Base-by-base conservation (phyloP, 2,888 invertebrate species). In the Biston betularia region DNA sequence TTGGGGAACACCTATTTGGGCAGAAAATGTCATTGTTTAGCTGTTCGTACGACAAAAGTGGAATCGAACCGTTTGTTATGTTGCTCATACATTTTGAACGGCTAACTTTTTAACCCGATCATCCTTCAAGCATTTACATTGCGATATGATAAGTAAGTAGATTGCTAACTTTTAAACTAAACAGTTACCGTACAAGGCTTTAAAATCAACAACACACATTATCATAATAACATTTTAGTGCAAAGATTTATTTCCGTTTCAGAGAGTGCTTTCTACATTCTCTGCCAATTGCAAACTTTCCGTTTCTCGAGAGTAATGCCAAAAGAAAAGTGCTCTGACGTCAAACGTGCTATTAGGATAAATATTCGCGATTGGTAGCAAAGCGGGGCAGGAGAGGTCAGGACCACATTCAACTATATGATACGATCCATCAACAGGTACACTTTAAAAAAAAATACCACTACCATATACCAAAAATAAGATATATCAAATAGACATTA, bases 251-350 rank as follows among this genome's bases (percentile, higher is more conserved):
- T 48, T 61, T 54, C 38, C 9, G 54, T 6, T 42, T 54, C 40
- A 54, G 40, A 38, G 38, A 61, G 54, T 57, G n/a, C 46, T 62
- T 55, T 40, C 55, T 42, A 55, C 34, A 48, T 10, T 34, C 55
- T 49, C 14, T 55, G 55, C 55, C 62, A 63, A 63, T 49, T 55
- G 7, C 15, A 54, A 62, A 62, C 55, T 62, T 48, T 62, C 46
- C 42, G 55, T 63, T 62, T 55, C 46, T 46, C 49, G 62, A 15
- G 54, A 55, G 48, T 49, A 35, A 55, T 63, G 55, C 54, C 42
- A 63, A 63, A 46, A 63, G 55, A 56, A 63, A 63, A 55, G 48
- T 63, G 62, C 14, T 48, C n/a, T 62, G 61, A 62, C 61, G 54
- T 54, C 61, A 62, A 24, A 1, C 15, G 50, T 15, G 49, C 34